phyloP scores from a whole-genome alignment of 2,888 invertebrate genomes.

The Nycteola revayana region DNA sequence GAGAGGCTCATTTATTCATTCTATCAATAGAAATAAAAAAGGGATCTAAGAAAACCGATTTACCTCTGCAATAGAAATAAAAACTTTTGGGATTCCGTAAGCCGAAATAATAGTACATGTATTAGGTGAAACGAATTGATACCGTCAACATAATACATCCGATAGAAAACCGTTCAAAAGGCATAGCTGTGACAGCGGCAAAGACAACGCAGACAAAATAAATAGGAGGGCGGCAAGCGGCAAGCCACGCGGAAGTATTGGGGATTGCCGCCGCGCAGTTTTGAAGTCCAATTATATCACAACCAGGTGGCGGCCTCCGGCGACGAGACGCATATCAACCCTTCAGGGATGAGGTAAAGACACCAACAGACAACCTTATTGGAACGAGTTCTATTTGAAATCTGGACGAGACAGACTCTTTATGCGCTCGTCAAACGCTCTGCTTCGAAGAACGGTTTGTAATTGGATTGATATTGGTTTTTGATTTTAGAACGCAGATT shows the following conservation, averaged over 20 bases:
- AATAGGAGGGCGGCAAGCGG: conserved; percentile 69
- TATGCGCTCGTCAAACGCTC: too few relatives aligned
- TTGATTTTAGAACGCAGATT: too few relatives aligned
- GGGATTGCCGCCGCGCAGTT: conserved; percentile 75
- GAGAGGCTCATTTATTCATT: too few relatives aligned
- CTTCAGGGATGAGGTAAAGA: conserved; percentile 22
- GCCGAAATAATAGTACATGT: conserved; percentile 21
- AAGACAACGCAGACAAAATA: conserved; percentile 78
- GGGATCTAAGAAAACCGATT: neutral
- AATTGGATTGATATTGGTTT: too few relatives aligned
- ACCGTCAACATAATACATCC: conserved; percentile 70
- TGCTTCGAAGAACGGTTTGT: too few relatives aligned
- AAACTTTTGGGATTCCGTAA: neutral
- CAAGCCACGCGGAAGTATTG: conserved; percentile 77
- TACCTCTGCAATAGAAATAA: neutral
- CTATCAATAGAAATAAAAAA: neutral
- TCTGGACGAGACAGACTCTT: conserved; percentile 15
- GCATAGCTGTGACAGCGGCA: conserved; percentile 68
- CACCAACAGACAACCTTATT: conserved; percentile 11
- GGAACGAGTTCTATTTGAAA: conserved; percentile 22
- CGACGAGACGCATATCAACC: conserved; percentile 26
- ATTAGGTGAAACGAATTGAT: conserved; percentile 67
- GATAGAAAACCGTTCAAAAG: conserved; percentile 72
- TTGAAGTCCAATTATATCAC: conserved; percentile 82
- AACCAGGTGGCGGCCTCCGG: conserved; percentile 58